These are phyloP conservation scores for Diglossa cyanea DNA, from an alignment of 2,797 vertebrate species.

Conservation along the genomic window DNA sequence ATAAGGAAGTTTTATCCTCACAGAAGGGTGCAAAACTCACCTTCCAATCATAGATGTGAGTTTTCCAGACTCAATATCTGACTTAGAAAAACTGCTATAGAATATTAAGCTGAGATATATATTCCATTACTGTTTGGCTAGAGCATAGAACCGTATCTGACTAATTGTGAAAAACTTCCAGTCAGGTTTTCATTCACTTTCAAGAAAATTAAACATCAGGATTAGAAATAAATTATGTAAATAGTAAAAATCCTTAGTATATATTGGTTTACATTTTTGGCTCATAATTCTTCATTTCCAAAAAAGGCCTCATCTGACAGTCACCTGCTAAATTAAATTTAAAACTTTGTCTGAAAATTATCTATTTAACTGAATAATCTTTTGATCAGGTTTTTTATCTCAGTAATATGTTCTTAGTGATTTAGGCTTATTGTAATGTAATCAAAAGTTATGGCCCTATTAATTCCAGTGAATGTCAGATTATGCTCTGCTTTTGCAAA, in stretches of 20 bases:
- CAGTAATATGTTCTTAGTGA: background rate
- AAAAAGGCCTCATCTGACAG: background rate
- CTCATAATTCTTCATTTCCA: background rate
- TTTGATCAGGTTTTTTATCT: background rate
- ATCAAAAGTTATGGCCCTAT: background rate
- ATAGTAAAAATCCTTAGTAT: background rate
- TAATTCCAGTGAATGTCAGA: background rate
- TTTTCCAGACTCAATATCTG: background rate
- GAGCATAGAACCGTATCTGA: background rate
- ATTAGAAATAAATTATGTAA: background rate
- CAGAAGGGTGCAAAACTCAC: background rate
- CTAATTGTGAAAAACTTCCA: background rate
- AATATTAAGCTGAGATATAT: background rate
- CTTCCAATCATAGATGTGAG: rapidly evolving
- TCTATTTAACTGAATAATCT: background rate
- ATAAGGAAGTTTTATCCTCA: background rate
- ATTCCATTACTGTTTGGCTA: background rate
- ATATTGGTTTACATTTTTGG: background rate
- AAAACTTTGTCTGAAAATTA: background rate
- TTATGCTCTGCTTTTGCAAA: background rate
- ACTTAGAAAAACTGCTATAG: background rate
- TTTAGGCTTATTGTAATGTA: background rate
- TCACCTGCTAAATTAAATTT: background rate
- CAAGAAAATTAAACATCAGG: background rate
- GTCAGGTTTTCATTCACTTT: background rate